These are phyloP conservation scores for Eledone cirrhosa DNA, from an alignment of 2,888 invertebrate genomes.

Conservation along the genomic window DNA sequence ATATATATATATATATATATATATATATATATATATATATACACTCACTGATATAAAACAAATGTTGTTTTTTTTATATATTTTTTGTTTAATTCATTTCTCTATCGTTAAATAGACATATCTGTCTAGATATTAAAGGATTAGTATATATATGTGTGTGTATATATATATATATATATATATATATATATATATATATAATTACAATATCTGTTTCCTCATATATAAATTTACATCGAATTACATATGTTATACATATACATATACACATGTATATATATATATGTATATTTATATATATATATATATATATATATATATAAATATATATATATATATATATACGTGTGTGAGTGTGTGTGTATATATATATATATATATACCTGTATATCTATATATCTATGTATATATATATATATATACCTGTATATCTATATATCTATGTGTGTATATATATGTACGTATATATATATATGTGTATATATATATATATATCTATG, in stretches of 20 bases:
- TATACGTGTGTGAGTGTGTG: background rate
- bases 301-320: constrained; percentile 3
- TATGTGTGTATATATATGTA: background rate
- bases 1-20: no score
- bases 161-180: no score
- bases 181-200: no score
- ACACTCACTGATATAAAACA: no score
- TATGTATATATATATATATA: background rate
- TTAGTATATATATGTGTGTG: no score
- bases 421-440: background rate
- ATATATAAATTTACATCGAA: no score
- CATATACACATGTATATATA: background rate
- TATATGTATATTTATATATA: background rate
- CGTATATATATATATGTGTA: background rate
- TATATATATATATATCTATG: background rate
- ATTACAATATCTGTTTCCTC: no score
- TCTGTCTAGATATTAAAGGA: no score
- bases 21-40: no score
- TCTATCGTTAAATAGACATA: no score
- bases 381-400: background rate
- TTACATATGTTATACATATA: background rate
- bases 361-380: background rate
- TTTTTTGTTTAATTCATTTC: no score
- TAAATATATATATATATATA: background rate
- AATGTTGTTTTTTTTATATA: no score